Evolutionary conservation across 2,113 vertebrate genomes (phyloP).

Genomic region (Erinaceus europaeus): DNA sequence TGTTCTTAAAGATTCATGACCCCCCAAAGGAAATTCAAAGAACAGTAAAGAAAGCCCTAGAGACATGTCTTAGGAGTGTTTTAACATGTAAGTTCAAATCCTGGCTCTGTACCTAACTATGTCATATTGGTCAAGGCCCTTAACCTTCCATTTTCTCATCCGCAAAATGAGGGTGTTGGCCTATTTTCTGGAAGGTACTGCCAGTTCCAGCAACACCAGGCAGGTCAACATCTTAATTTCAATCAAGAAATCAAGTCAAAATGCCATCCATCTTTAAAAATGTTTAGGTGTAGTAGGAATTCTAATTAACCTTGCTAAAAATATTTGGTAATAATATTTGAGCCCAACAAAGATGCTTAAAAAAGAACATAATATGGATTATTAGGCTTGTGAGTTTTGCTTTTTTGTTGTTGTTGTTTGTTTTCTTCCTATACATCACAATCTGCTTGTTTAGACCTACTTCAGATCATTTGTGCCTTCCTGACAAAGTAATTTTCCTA

Average conservation of each 20-base stretch:
- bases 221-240: background rate
- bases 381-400: background rate
- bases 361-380: background rate
- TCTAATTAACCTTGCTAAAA: background rate
- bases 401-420: background rate
- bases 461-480: background rate
- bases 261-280: background rate
- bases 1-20: background rate
- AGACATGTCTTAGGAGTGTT: background rate
- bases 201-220: background rate
- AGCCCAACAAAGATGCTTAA: background rate
- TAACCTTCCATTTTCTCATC: slow-evolving; percentile 10
- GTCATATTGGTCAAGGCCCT: background rate
- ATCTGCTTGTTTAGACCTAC: background rate
- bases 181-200: background rate
- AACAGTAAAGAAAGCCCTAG: background rate
- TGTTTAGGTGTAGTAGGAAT: background rate
- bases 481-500: background rate
- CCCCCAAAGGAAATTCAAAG: background rate
- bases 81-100: background rate
- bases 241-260: background rate
- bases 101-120: background rate
- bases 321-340: background rate
- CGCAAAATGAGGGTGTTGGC: background rate
- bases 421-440: background rate